A percentile compares a stretch with the other conserved stretches of the same genome.
Conservation (phyloP, 2,113 vertebrate species). For the Corynorhinus townsendii region DNA sequence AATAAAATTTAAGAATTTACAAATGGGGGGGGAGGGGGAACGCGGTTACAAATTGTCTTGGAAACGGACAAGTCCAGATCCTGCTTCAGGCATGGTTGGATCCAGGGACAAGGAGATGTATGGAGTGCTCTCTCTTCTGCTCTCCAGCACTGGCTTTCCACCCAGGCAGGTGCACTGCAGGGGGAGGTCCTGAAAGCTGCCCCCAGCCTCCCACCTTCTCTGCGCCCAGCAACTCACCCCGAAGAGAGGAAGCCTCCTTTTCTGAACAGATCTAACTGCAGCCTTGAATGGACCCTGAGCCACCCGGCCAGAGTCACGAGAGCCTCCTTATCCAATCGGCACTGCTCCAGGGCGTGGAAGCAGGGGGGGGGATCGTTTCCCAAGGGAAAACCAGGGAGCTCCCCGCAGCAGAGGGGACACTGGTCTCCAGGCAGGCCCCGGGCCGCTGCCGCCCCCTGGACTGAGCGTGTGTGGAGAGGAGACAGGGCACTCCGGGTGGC, state of each 20-base stretch:
- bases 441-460: neutral
- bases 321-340: neutral
- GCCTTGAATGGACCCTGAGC: neutral
- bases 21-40: neutral
- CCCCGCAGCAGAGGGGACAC: neutral
- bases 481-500: neutral
- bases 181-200: neutral
- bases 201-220: neutral
- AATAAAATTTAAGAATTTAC: neutral
- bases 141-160: neutral
- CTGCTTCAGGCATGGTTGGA: neutral
- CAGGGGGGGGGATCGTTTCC: neutral
- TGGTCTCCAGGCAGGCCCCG: neutral
- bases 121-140: neutral
- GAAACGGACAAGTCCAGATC: neutral
- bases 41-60: neutral
- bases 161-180: neutral
- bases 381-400: neutral
- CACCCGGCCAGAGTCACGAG: neutral
- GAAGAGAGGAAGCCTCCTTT: neutral
- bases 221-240: neutral
- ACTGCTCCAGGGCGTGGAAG: neutral
- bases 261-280: neutral
- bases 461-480: neutral
- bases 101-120: neutral